Base-by-base conservation (phyloP, 1,140 invertebrate species). In the Alviniconcha marisindica region DNA sequence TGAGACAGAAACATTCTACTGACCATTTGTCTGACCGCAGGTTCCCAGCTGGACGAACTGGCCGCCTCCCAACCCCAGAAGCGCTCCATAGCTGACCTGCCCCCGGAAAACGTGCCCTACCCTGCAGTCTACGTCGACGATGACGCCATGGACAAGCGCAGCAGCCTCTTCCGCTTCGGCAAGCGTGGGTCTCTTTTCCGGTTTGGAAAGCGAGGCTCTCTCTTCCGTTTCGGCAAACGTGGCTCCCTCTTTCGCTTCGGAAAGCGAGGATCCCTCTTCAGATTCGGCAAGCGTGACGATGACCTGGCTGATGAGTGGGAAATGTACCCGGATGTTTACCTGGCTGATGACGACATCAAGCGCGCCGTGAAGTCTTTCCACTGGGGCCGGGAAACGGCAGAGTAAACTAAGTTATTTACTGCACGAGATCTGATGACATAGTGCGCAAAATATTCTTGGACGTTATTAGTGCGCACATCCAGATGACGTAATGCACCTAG, bases 161-260 rank as follows among this genome's bases (percentile, higher is more conserved):
- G 78, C 60, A 85, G 78, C 48, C 78, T 85, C 36, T 85, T 86
- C 85, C 73, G 85, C 82, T 86, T 83, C 79, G 85, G 85, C 24
- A 86, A 86, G 40, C 69, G 85, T 4, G 63, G 85, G 24, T 51
- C 71, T 10, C 56, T 83, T 40, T 84, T 86, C 71, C 77, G 85
- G 10, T 86, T 81, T 40, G 85, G 85, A 10, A 86, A 86, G 78
- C 71, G 85, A n/a, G 81, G 69, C 3, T 60, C 66, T 14, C 44
- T 83, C n/a, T 84, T 86, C 79, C 77, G 85, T 14, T 86, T 83
- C 78, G 85, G 85, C n/a, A 85, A 85, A 56, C 60, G 84, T 15
- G 74, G 84, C 31, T 77, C 79, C 0, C 66, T 85, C 33, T 78
- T 85, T 24, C 84, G 84, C 31, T 85, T 85, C 84, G 81, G 84